Evolutionary conservation across 2,113 vertebrate genomes (phyloP), one percentile per base, ranked within the genome.

Genomic region (Pteruthius melanotis): DNA sequence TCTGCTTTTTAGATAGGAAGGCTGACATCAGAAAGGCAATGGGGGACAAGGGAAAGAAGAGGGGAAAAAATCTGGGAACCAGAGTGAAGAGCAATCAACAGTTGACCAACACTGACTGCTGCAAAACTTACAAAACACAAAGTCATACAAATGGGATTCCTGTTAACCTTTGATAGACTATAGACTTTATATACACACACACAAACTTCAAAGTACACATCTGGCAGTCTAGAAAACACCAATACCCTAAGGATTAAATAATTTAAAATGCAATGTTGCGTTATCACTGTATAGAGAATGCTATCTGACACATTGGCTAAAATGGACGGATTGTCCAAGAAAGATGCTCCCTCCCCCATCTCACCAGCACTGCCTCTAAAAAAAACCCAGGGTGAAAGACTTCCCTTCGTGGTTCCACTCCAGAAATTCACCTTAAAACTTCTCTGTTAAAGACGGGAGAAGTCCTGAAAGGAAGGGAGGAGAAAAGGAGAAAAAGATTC

Each of bases 171-270:
- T 86, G 84, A 75, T 26, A 96, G 63, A 89, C 77, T 93, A 95
- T n/a, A 82, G 78, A 75, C 68, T 96, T 85, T 72, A 95, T 79
- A 94, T 76, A 93, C 26, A 95, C 88, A 95, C 88, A 90, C 90
- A 90, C 53, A 76, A 45, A 94, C 72, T 89, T 89, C 68, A 77
- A 83, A 89, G 82, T 96, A 83, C 16, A 9, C 65, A 83, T 40
- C 96, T 79, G 81, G 72, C 79, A 95, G 53, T 78, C 91, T 91
- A 93, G 64, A 90, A 96, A 94, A 83, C n/a, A 96, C 70, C 84
- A 93, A 71, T 88, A 49, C 33, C 72, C 82, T 91, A 92, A 63
- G 56, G 84, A 75, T 95, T 95, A 97, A 95, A 95, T 95, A 97
- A 96, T 94, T 97, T 94, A 95, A 95, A 95, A 92, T 87, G 79